Percentiles rank a stretch among this genome's conserved stretches.
These are phyloP conservation scores for Emydoidea blandingii DNA, from an alignment of 2,797 vertebrate genomes.

Conservation along the genomic window DNA sequence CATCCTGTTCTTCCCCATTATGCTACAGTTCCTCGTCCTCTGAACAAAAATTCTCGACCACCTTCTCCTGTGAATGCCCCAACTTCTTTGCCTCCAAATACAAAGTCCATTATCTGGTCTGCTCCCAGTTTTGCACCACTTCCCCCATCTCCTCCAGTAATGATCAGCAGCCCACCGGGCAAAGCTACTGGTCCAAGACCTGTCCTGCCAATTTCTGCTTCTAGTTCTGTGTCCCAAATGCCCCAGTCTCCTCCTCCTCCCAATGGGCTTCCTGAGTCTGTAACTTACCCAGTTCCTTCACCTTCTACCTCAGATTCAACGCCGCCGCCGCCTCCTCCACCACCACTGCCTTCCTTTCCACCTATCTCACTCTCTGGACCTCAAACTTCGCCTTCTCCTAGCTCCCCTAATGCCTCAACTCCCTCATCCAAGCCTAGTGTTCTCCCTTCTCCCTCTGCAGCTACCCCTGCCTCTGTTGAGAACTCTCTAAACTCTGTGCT, in stretches of 20 bases:
- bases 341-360: constrained; percentile 81
- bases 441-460: constrained; percentile 99
- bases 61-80: constrained; percentile 84
- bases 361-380: constrained; percentile 81
- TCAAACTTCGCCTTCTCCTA: constrained; percentile 83
- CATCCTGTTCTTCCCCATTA: constrained; percentile 98
- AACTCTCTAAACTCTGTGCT: constrained; percentile 92
- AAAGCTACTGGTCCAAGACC: constrained; percentile 93
- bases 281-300: constrained; percentile 80
- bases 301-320: constrained; percentile 85
- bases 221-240: constrained; percentile 88
- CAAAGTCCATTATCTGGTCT: constrained; percentile 90
- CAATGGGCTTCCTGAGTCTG: constrained; percentile 87
- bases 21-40: constrained; percentile 90
- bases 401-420: constrained; percentile 87
- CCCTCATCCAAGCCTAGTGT: constrained; percentile 97
- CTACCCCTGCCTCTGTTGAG: constrained; percentile 91
- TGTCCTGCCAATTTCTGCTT: constrained; percentile 88
- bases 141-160: constrained; percentile 95
- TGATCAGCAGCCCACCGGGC: constrained; percentile 97
- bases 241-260: constrained; percentile 87
- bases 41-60: constrained; percentile 86
- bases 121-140: constrained; percentile 91
- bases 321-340: constrained; percentile 79
- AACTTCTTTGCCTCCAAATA: constrained; percentile 78